phyloP scores from a whole-genome alignment of 2,113 vertebrate genomes.

The Columba livia region DNA sequence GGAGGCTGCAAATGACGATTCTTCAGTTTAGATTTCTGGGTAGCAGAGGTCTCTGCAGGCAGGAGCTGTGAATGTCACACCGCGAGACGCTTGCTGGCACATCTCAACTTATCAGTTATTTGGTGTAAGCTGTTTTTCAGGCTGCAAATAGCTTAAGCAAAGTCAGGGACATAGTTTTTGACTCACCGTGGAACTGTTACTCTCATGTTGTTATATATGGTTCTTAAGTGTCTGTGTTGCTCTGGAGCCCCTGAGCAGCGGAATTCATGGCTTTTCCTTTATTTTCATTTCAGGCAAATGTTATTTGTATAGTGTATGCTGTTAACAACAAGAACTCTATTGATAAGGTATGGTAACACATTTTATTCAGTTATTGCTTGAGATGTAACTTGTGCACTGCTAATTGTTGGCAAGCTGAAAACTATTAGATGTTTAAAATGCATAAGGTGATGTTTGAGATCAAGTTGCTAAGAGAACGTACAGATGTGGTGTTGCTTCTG shows the following conservation, averaged over 20 bases:
- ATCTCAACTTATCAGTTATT: not conserved
- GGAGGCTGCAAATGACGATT: not conserved
- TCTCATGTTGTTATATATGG: not conserved
- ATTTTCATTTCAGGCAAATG: slow-evolving; percentile 88
- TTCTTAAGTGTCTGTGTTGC: not conserved
- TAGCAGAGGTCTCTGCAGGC: not conserved
- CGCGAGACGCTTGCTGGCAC: not conserved
- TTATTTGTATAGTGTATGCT: slow-evolving; percentile 98
- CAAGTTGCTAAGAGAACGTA: not conserved
- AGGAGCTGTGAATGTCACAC: not conserved
- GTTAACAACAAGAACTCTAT: slow-evolving; percentile 99
- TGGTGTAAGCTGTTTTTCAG: not conserved
- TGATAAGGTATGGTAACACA: slow-evolving; percentile 86
- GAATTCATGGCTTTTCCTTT: not conserved
- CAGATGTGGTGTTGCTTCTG: not conserved
- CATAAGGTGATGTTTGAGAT: not conserved
- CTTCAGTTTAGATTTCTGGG: not conserved
- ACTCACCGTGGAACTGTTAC: not conserved
- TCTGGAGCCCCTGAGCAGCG: not conserved
- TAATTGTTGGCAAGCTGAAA: not conserved
- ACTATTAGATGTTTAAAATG: not conserved
- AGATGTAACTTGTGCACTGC: not conserved
- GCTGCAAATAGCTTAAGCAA: not conserved
- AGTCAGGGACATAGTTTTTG: not conserved
- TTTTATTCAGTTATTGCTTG: not conserved